Evolutionary conservation across 2,113 vertebrate genomes (phyloP).

Genomic region (Leucoraja erinaceus): DNA sequence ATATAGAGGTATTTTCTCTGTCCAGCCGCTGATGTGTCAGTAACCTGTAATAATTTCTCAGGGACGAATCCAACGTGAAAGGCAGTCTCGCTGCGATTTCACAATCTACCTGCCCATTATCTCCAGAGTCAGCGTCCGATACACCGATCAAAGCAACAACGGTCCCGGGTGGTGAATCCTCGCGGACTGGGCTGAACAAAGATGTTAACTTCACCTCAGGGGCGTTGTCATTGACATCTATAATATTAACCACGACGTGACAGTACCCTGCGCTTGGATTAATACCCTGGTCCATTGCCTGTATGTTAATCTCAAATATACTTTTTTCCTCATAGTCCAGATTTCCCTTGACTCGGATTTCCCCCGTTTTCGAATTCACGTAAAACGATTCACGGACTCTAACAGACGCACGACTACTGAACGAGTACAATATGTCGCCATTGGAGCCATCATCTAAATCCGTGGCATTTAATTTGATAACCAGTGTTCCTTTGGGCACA

Average conservation of each 20-base stretch:
- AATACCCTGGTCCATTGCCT: slow-evolving; percentile 67
- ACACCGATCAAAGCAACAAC: slow-evolving; percentile 53
- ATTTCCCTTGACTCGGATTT: slow-evolving; percentile 59
- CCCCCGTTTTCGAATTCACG: slow-evolving; percentile 59
- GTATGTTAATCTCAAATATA: slow-evolving; percentile 71
- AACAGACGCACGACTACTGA: slow-evolving; percentile 64
- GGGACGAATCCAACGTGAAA: slow-evolving; percentile 65
- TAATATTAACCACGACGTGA: slow-evolving; percentile 57
- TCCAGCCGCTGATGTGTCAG: slow-evolving; percentile 65
- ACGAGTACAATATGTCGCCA: slow-evolving; percentile 63
- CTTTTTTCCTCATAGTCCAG: slow-evolving; percentile 68
- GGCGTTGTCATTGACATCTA: slow-evolving; percentile 59
- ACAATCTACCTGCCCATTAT: slow-evolving; percentile 60
- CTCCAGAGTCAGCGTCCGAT: slow-evolving; percentile 57
- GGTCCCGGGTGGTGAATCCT: slow-evolving; percentile 47
- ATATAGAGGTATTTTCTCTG: slow-evolving; percentile 58
- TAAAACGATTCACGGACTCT: slow-evolving; percentile 56
- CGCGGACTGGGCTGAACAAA: slow-evolving; percentile 49
- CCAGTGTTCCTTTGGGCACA: slow-evolving; percentile 50
- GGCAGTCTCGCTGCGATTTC: slow-evolving; percentile 62
- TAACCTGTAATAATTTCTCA: slow-evolving; percentile 81
- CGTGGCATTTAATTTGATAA: slow-evolving; percentile 61
- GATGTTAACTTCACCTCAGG: slow-evolving; percentile 63
- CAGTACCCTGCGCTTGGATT: slow-evolving; percentile 74
- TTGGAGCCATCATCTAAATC: slow-evolving; percentile 68